These are phyloP conservation scores for Erebia aethiops DNA, from an alignment of 2,888 invertebrate genomes.

Conservation along the genomic window DNA sequence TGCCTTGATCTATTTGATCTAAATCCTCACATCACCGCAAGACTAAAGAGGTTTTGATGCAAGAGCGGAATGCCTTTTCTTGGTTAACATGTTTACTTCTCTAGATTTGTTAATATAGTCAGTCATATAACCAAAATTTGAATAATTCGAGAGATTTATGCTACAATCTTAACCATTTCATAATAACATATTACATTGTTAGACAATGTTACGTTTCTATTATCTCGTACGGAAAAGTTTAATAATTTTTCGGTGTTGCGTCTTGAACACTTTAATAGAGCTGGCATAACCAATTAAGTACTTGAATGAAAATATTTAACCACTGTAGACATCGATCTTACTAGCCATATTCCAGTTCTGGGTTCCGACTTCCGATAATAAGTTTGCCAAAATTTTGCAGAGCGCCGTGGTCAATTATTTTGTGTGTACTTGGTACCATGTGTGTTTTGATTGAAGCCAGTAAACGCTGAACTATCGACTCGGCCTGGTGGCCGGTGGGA, in stretches of 20 bases:
- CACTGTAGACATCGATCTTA: background rate
- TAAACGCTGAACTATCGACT: too few species aligned
- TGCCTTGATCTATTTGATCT: slow-evolving; percentile 2
- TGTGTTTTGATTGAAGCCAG: too few species aligned
- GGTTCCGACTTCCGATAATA: too few species aligned
- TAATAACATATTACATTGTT: background rate
- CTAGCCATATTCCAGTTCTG: too few species aligned
- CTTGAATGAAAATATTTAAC: background rate
- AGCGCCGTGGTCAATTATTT: too few species aligned
- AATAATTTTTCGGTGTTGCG: slow-evolving; percentile 2
- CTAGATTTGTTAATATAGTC: background rate
- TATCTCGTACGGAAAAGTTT: slow-evolving; percentile 6
- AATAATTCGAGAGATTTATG: background rate
- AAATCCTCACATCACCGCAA: background rate
- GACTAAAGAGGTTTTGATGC: background rate
- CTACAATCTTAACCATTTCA: background rate
- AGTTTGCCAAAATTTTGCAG: too few species aligned
- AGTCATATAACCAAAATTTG: background rate
- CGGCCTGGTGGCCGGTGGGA: too few species aligned
- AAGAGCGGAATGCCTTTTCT: background rate
- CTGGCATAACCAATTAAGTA: background rate
- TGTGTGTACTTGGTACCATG: too few species aligned
- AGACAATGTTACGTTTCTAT: background rate
- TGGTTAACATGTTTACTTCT: background rate
- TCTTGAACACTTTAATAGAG: background rate